Evolutionary conservation across 2,888 invertebrate species (phyloP), one percentile per base, ranked within the genome.

Genomic region (Herminia tarsipennalis): DNA sequence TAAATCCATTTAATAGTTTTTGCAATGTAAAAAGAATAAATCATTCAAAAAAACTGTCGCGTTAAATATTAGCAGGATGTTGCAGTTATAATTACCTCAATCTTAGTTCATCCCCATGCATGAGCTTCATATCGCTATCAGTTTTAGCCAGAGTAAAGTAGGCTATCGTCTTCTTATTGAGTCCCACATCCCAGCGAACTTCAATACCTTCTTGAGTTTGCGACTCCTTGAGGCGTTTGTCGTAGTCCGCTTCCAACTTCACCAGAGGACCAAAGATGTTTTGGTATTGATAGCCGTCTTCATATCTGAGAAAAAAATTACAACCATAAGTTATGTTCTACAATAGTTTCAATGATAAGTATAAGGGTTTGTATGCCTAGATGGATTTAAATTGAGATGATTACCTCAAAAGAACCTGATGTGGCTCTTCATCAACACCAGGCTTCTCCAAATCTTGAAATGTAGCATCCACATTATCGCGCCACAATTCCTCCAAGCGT

Each of bases 251-350:
- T 89, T 99, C 99, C 24, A 99, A 92, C 77, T 98, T 97, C 0
- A 99, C 98, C 20, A 99, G 89, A 0, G 99, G 99, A 0, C 98
- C 98, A 88, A 99, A 99, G 49, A 99, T 98, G 81, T 98, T 98
- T 83, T 98, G 98, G 80, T 99, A 99, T 81, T 99, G 99, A 85
- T 98, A 99, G 5, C 99, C 99, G 92, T 99, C 99, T 85, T 99
- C 99, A 78, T 99, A 99, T 60, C 98, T 92, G 59, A 1, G 67
- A 59, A 36, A 33, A 10, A 3, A 33, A 34, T 17, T 10, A 21
- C 9, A 45, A 5, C 22, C 13, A 17, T 9, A 32, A 8, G 2
- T 6, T 24, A 22, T 3, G 5, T 30, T 25, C 16, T n/a, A n/a
- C n/a, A n/a, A n/a, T n/a, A n/a, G n/a, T n/a, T n/a, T n/a, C n/a